These are phyloP conservation scores for Silurus glanis DNA, from an alignment of 2,113 vertebrate genomes.

Conservation along the genomic window DNA sequence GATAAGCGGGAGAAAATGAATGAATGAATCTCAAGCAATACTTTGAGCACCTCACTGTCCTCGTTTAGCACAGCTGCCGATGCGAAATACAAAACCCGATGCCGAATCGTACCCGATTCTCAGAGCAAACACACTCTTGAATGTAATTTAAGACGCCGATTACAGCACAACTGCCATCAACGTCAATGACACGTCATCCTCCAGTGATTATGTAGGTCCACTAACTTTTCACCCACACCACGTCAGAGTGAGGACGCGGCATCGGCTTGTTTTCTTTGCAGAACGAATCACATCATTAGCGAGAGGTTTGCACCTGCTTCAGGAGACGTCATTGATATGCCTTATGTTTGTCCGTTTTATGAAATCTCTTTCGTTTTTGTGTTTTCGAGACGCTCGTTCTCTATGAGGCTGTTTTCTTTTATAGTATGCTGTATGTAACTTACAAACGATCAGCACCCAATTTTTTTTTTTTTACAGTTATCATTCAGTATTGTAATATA, in stretches of 20 bases:
- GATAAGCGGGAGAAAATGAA: no score
- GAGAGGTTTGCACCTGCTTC: not conserved
- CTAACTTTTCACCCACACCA: not conserved
- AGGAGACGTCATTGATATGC: conserved; percentile 11
- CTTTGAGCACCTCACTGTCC: conserved; percentile 46
- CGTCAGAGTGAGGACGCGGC: not conserved
- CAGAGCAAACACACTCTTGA: conserved; percentile 40
- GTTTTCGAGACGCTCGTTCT: conserved; percentile 21
- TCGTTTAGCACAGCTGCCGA: not conserved
- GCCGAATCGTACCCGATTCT: not conserved
- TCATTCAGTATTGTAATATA: conserved; percentile 83
- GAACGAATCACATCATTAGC: not conserved
- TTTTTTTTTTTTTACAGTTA: conserved; percentile 69
- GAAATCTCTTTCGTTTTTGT: not conserved
- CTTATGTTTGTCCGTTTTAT: conserved; percentile 27
- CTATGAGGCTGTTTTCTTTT: conserved; percentile 59
- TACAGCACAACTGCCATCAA: conserved; percentile 15
- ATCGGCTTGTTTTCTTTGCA: conserved; percentile 11
- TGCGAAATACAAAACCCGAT: not conserved
- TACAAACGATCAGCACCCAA: conserved; percentile 68
- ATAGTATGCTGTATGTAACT: conserved; percentile 71
- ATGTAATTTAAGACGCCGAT: conserved; percentile 45
- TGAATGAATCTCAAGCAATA: conserved; percentile 59
- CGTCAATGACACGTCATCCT: not conserved
- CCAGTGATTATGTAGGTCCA: not conserved